Percentiles rank a stretch among this genome's conserved stretches.
Conservation (phyloP, 2,113 vertebrate species). For the Microcebus ravelobensis region DNA sequence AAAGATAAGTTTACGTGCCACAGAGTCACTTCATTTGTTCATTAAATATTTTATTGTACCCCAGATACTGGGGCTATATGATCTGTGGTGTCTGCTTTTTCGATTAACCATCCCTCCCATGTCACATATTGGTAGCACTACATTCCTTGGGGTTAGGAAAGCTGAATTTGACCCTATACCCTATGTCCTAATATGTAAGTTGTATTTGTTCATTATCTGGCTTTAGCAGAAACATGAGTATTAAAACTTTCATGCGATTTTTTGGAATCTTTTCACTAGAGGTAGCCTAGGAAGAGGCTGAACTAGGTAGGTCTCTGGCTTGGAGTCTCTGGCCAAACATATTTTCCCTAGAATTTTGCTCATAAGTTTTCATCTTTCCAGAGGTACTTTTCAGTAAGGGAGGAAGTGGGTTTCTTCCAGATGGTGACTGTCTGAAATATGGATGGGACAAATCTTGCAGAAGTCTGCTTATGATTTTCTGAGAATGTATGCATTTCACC, state of each 20-base stretch:
- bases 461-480: neutral
- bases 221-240: neutral
- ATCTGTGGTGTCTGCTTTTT: neutral
- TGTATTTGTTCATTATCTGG: neutral
- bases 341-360: neutral
- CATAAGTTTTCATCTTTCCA: neutral
- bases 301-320: neutral
- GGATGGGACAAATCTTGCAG: neutral
- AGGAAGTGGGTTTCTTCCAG: neutral
- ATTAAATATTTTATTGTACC: neutral
- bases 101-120: neutral
- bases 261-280: neutral
- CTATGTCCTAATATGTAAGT: neutral
- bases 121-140: no score
- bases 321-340: neutral
- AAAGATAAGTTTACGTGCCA: neutral
- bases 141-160: neutral
- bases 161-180: neutral
- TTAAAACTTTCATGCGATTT: neutral
- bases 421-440: neutral
- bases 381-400: neutral
- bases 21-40: neutral
- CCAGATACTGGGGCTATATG: neutral
- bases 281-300: neutral
- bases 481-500: neutral